A percentile compares a stretch with the other conserved stretches of the same genome.
Evolutionary conservation across 2,113 vertebrate genomes (phyloP).

Genomic region (Uria aalge): DNA sequence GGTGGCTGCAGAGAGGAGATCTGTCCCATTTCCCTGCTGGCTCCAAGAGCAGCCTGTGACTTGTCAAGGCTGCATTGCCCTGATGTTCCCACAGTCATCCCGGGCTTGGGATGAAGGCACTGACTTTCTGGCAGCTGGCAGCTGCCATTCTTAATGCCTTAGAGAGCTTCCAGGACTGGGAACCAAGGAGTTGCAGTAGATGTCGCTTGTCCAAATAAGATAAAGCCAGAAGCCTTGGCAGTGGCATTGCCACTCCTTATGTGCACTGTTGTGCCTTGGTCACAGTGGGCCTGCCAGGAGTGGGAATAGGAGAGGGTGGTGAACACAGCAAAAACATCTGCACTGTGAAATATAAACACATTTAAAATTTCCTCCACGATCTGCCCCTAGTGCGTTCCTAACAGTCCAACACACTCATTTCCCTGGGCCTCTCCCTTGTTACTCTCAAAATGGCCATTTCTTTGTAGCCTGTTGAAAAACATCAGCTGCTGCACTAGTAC

Average conservation of each 20-base stretch:
- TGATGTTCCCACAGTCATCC: not conserved
- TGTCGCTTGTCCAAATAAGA: not conserved
- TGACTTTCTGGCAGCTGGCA: not conserved
- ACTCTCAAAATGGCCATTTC: not conserved
- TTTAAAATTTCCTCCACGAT: not conserved
- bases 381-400: not conserved
- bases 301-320: not conserved
- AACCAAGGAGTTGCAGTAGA: not conserved
- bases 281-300: not conserved
- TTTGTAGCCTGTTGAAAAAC: not conserved
- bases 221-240: not conserved
- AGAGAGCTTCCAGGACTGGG: not conserved
- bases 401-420: not conserved
- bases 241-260: not conserved
- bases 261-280: not conserved
- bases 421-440: not conserved
- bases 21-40: not conserved
- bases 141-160: not conserved
- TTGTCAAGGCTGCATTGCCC: too few species aligned
- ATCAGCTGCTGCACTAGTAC: not conserved
- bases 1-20: not conserved
- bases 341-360: not conserved
- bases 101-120: not conserved
- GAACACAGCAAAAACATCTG: not conserved
- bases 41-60: not conserved